phyloP scores from a whole-genome alignment of 2,113 vertebrate genomes.

The Lepus timidus region DNA sequence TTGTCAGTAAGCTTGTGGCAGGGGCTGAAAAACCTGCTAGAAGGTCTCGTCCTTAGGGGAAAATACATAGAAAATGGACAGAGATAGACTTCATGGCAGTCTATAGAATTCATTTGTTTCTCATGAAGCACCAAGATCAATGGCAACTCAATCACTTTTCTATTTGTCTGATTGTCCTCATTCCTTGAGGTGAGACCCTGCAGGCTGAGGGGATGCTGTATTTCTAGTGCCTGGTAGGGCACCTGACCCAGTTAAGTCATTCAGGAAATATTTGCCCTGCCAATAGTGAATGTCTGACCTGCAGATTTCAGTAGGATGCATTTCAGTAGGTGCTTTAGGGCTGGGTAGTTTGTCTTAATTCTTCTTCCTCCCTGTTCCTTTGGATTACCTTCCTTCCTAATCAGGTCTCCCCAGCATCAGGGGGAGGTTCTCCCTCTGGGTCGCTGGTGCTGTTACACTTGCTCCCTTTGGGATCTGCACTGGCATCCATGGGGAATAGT shows the following conservation, averaged over 20 bases:
- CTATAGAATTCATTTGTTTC: neutral
- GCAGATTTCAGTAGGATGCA: neutral
- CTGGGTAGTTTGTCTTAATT: neutral
- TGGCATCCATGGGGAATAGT: neutral
- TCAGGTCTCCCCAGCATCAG: neutral
- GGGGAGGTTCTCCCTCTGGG: neutral
- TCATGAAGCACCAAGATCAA: neutral
- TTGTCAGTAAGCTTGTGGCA: slow-evolving; percentile 85
- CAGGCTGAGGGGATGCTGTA: neutral
- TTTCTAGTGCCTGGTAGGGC: neutral
- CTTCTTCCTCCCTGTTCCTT: neutral
- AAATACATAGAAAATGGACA: neutral
- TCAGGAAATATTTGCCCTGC: neutral
- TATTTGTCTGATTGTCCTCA: neutral
- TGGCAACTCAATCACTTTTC: neutral
- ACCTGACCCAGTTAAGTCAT: neutral
- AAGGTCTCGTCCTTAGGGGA: neutral
- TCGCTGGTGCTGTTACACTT: neutral
- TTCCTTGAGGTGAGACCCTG: neutral
- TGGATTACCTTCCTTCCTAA: neutral
- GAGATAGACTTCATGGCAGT: neutral
- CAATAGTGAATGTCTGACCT: neutral
- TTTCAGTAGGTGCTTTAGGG: neutral
- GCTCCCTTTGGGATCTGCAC: neutral
- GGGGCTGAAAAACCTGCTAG: neutral